phyloP scores from a whole-genome alignment of 2,797 vertebrate species.

The Aselliscus stoliczkanus region DNA sequence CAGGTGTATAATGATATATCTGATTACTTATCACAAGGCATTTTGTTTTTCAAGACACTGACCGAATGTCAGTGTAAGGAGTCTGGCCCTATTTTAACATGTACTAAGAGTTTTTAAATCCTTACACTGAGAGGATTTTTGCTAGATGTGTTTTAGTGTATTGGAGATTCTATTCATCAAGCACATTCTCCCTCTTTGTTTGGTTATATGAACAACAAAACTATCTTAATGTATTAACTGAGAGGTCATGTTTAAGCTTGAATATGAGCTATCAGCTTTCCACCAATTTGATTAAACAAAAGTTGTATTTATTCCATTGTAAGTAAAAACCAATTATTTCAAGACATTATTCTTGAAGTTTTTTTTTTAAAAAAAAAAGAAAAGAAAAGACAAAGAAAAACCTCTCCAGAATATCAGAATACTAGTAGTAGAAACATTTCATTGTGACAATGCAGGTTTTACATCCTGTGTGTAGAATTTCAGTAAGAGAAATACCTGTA shows the following conservation, averaged over 20 bases:
- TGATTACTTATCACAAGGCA: constrained; percentile 54
- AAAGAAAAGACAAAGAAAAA: not conserved
- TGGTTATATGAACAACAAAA: not conserved
- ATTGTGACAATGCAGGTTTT: not conserved
- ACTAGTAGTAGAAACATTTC: not conserved
- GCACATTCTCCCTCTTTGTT: not conserved
- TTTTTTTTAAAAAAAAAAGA: not conserved
- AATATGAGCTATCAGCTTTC: constrained; percentile 31
- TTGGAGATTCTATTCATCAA: not conserved
- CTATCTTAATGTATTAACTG: not conserved
- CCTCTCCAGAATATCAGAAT: not conserved
- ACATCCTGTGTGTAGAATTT: not conserved
- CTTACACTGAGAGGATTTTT: not conserved
- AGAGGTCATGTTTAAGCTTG: not conserved
- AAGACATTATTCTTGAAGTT: not conserved
- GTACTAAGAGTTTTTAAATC: not conserved
- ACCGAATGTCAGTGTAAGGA: constrained; percentile 7
- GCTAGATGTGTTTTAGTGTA: not conserved
- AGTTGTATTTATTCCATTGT: not conserved
- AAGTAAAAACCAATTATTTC: constrained; percentile 35
- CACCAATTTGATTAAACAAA: not conserved
- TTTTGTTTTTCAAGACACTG: constrained; percentile 58
- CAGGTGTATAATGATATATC: constrained; percentile 60
- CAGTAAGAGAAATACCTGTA: not conserved
- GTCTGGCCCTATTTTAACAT: not conserved